Percentiles rank a stretch among this genome's conserved stretches.
phyloP scores from a whole-genome alignment of 1,140 invertebrate genomes.

The Brevipalpus yothersi region DNA sequence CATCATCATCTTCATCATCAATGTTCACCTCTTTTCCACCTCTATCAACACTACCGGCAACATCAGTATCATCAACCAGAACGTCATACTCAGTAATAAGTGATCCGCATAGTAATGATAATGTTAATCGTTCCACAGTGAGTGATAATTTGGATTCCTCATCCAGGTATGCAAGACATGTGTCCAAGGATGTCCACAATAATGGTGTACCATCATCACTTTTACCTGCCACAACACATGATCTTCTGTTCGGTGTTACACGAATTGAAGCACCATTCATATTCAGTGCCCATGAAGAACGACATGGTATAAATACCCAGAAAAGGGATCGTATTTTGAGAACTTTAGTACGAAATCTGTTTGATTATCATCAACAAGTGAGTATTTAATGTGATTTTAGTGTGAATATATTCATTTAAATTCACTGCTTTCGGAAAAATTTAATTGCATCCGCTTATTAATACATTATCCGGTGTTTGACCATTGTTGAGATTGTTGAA shows the following conservation, averaged over 20 bases:
- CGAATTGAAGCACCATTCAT: conserved; percentile 67
- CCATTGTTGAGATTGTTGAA: too few relatives aligned
- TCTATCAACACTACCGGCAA: too few relatives aligned
- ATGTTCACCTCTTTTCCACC: too few relatives aligned
- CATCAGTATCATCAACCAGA: too few relatives aligned
- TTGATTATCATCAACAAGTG: conserved; percentile 14
- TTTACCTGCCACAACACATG: conserved; percentile 27
- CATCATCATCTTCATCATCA: conserved; percentile 27
- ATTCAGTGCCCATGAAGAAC: conserved; percentile 66
- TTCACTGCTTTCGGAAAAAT: too few relatives aligned
- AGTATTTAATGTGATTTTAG: background rate
- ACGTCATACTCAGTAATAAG: too few relatives aligned
- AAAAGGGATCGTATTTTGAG: conserved; percentile 68
- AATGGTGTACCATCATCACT: background rate
- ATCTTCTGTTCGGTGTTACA: conserved; percentile 83
- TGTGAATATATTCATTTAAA: too few relatives aligned
- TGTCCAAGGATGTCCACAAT: background rate
- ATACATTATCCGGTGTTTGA: too few relatives aligned
- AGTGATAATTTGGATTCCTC: background rate
- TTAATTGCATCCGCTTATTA: too few relatives aligned
- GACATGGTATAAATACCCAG: conserved; percentile 57
- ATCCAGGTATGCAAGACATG: background rate
- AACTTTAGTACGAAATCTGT: conserved; percentile 50
- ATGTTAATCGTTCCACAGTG: background rate
- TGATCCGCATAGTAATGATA: too few relatives aligned